Conservation (phyloP, 2,888 invertebrate genomes). For the Molanna angustata region DNA sequence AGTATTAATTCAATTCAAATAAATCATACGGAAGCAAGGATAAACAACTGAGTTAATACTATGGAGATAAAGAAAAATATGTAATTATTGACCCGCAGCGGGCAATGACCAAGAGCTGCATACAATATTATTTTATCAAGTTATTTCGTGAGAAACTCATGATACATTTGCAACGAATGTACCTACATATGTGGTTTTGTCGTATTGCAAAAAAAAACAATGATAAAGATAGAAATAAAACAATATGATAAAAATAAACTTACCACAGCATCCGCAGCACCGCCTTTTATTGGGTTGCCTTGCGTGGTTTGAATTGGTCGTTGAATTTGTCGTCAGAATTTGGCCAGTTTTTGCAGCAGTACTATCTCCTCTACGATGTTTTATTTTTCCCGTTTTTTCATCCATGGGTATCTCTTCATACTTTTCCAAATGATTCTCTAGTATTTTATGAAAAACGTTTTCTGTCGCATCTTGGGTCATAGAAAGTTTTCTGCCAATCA, state of each 20-base stretch:
- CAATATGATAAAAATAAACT: not conserved
- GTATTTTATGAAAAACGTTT: constrained; percentile 7
- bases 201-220: too few relatives aligned
- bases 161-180: too few relatives aligned
- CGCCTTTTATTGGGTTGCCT: not conserved
- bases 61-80: too few relatives aligned
- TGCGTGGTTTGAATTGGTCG: not conserved
- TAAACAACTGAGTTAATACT: too few relatives aligned
- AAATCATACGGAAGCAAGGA: too few relatives aligned
- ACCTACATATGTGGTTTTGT: too few relatives aligned
- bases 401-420: constrained; percentile 7
- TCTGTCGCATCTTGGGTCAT: constrained; percentile 2
- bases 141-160: too few relatives aligned
- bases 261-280: constrained; percentile 8
- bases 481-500: not conserved
- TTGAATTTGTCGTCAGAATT: not conserved
- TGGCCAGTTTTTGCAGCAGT: not conserved
- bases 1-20: too few relatives aligned
- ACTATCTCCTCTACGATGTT: not conserved
- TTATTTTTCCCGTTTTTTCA: too few relatives aligned
- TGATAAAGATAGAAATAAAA: not conserved
- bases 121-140: too few relatives aligned
- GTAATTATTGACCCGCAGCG: too few relatives aligned
- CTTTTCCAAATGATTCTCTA: constrained; percentile 5
- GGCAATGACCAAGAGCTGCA: too few relatives aligned